phyloP scores from a whole-genome alignment of 2,888 invertebrate genomes.

The Pyrgus malvae region DNA sequence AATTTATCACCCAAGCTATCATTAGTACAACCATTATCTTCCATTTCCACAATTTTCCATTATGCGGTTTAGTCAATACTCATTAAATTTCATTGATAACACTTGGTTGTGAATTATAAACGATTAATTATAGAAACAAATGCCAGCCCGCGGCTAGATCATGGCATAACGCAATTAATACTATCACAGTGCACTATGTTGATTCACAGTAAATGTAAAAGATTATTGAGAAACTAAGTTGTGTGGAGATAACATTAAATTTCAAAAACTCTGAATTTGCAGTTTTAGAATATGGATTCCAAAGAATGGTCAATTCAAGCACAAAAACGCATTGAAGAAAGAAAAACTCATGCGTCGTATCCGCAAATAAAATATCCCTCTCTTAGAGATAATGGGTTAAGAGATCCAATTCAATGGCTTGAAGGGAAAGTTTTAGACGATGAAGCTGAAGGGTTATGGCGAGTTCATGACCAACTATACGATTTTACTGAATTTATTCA shows the following conservation, averaged over 20 bases:
- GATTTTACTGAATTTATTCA: conserved; percentile 90
- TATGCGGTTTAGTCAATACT: background rate
- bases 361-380: conserved; percentile 77
- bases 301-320: conserved; percentile 52
- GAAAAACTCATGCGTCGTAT: conserved; percentile 64
- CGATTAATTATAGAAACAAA: background rate
- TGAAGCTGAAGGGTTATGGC: conserved; percentile 89
- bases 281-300: conserved; percentile 42
- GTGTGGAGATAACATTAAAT: background rate
- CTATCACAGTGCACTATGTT: background rate
- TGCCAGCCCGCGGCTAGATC: background rate
- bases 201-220: background rate
- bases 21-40: too few species aligned
- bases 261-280: background rate
- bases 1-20: too few species aligned
- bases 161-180: background rate
- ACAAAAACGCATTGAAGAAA: conserved; percentile 49
- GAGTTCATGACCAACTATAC: conserved; percentile 89
- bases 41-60: background rate
- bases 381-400: conserved; percentile 58
- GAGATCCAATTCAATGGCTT: conserved; percentile 81
- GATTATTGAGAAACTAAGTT: background rate
- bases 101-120: background rate
- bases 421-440: conserved; percentile 85
- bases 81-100: background rate